Percentiles rank a stretch among this genome's conserved stretches.
These are phyloP conservation scores for Anabas testudineus DNA, from an alignment of 2,797 vertebrate genomes.

Conservation along the genomic window DNA sequence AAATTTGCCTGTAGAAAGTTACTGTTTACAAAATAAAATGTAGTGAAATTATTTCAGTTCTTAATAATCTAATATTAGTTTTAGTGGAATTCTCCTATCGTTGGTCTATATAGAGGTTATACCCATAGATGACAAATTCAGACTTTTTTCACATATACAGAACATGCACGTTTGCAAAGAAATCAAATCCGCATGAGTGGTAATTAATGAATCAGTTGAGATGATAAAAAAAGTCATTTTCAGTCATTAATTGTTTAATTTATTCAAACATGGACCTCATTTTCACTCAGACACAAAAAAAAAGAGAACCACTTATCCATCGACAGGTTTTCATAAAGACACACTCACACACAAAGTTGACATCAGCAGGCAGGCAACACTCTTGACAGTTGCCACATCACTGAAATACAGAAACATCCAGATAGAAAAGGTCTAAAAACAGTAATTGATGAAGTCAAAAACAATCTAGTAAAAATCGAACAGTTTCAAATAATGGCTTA, in stretches of 20 bases:
- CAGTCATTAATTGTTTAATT: slow-evolving; percentile 58
- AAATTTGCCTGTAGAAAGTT: neutral
- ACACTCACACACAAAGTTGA: slow-evolving; percentile 44
- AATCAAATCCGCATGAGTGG: neutral
- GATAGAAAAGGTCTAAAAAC: slow-evolving; percentile 34
- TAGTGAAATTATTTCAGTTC: neutral
- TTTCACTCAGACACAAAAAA: slow-evolving; percentile 61
- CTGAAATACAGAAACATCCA: slow-evolving; percentile 41
- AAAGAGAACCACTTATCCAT: slow-evolving; percentile 44
- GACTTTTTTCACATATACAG: neutral
- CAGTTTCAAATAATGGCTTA: slow-evolving; percentile 30
- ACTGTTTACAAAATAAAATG: neutral
- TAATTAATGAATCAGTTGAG: slow-evolving; percentile 22
- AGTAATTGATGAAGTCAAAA: slow-evolving; percentile 8
- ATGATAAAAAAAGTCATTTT: too few relatives aligned
- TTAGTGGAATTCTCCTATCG: neutral
- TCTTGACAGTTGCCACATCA: slow-evolving; percentile 44
- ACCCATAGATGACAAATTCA: too few relatives aligned
- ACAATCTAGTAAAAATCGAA: slow-evolving; percentile 18
- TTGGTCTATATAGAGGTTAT: neutral
- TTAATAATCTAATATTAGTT: neutral
- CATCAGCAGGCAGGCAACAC: slow-evolving; percentile 59
- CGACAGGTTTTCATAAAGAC: slow-evolving; percentile 53
- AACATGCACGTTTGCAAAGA: neutral
- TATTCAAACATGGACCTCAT: slow-evolving; percentile 77